A percentile compares a stretch with the other conserved stretches of the same genome.
phyloP scores from a whole-genome alignment of 2,113 vertebrate species.

The Dromas ardeola region DNA sequence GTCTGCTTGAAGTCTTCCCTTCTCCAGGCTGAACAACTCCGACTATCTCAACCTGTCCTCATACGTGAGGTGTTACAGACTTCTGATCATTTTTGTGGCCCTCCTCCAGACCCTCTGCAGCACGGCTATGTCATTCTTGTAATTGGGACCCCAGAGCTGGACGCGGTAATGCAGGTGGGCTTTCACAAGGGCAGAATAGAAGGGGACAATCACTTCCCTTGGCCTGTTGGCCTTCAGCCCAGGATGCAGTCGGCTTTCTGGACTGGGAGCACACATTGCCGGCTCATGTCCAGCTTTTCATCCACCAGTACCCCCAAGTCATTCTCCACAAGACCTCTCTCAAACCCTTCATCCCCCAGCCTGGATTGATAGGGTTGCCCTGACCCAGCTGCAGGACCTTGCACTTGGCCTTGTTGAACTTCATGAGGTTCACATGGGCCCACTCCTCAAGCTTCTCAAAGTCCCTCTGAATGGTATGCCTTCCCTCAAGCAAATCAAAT shows the following conservation, averaged over 20 bases:
- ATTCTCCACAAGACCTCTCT: background rate
- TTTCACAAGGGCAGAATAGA: background rate
- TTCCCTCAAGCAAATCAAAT: background rate
- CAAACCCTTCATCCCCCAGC: too few species aligned
- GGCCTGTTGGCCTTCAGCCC: background rate
- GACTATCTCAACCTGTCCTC: background rate
- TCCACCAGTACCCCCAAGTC: too few species aligned
- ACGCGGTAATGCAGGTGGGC: background rate
- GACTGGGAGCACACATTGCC: fast-evolving
- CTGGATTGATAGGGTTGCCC: background rate
- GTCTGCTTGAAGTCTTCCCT: background rate
- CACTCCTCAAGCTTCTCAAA: background rate
- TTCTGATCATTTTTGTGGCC: background rate
- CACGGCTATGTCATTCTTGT: background rate
- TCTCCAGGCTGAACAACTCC: background rate
- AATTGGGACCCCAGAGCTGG: background rate
- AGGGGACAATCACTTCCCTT: background rate
- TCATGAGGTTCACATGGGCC: background rate
- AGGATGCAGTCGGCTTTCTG: background rate
- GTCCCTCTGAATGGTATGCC: background rate
- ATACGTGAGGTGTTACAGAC: background rate
- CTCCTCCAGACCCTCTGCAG: fast-evolving
- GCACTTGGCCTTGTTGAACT: background rate
- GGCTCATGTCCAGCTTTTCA: background rate
- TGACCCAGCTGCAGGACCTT: background rate